These are phyloP conservation scores for Hydrolagus affinis DNA, from an alignment of 2,113 vertebrate genomes.

Conservation along the genomic window DNA sequence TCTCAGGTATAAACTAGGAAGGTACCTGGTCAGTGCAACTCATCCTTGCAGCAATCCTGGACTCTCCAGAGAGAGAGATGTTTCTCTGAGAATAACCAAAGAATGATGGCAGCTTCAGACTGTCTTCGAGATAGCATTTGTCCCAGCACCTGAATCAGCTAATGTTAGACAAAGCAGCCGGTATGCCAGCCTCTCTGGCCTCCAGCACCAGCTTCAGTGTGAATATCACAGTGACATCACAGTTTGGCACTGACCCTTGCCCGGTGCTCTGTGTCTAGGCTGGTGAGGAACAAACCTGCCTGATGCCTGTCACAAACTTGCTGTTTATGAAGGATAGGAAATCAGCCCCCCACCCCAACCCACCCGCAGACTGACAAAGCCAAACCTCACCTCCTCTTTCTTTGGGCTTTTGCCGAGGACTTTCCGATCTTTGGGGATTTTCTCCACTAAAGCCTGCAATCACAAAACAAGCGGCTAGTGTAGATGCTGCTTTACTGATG, in stretches of 20 bases:
- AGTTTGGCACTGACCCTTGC: no score
- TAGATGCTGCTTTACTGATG: neutral
- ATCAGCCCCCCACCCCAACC: no score
- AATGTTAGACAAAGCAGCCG: no score
- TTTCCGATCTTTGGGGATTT: neutral
- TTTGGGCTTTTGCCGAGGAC: neutral
- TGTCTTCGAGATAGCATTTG: fast-evolving
- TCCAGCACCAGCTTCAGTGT: no score
- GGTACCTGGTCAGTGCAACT: neutral
- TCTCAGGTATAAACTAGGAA: no score
- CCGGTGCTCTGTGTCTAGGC: no score
- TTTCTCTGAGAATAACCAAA: neutral
- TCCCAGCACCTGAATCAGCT: fast-evolving
- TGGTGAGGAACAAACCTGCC: no score
- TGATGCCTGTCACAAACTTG: no score
- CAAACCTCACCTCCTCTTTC: conserved; percentile 15
- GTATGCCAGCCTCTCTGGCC: no score
- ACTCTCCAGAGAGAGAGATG: no score
- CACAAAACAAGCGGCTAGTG: neutral
- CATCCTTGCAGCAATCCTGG: neutral
- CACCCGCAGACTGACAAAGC: neutral
- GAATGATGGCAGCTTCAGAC: neutral
- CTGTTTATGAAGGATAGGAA: no score
- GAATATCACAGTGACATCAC: no score
- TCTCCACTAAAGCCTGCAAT: neutral